These are phyloP conservation scores for Cynoglossus semilaevis DNA, from an alignment of 2,113 vertebrate genomes.

Conservation along the genomic window DNA sequence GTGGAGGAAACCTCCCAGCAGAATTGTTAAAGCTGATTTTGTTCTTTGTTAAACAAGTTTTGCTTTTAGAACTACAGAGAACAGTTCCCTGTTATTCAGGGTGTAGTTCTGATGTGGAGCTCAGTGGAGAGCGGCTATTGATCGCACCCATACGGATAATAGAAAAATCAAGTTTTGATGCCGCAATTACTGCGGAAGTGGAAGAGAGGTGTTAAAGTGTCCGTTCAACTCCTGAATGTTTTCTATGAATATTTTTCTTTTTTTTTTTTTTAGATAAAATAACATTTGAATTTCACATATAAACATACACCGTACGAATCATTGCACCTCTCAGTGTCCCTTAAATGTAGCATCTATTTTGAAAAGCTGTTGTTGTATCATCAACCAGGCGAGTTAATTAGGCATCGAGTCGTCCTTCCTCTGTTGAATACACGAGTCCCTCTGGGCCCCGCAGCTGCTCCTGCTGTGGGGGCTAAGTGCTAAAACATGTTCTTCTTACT, in stretches of 20 bases:
- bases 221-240: no score
- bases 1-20: constrained; percentile 5
- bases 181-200: constrained; percentile 6
- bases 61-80: constrained; percentile 1
- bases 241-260: no score
- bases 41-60: constrained; percentile 1
- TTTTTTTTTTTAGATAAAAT: no score
- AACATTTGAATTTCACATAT: not conserved
- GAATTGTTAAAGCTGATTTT: constrained; percentile 25
- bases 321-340: constrained; percentile 15
- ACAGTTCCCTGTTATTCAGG: constrained; percentile 4
- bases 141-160: not conserved
- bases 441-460: constrained; percentile 69
- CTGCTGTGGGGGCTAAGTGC: constrained; percentile 69
- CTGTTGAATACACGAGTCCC: constrained; percentile 56
- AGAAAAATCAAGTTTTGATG: not conserved
- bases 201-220: not conserved
- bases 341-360: constrained; percentile 59
- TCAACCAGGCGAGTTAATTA: constrained; percentile 65
- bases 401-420: constrained; percentile 51
- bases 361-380: constrained; percentile 71
- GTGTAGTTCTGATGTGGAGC: not conserved
- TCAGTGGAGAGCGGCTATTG: not conserved
- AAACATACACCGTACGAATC: not conserved
- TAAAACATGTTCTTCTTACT: constrained; percentile 64